phyloP scores from a whole-genome alignment of 2,113 vertebrate genomes.

The Columbina picui region DNA sequence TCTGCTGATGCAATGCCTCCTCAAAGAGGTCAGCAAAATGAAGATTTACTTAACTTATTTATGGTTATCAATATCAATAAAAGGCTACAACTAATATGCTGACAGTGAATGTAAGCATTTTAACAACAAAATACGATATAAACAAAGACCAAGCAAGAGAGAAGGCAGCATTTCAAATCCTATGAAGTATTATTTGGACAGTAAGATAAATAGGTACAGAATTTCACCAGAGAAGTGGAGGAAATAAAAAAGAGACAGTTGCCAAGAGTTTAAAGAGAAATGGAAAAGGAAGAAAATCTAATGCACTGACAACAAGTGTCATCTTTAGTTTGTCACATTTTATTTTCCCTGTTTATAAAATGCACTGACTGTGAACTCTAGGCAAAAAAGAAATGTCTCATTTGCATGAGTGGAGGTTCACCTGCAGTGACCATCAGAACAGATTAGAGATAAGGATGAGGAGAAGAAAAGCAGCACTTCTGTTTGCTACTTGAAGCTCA shows the following conservation, averaged over 20 bases:
- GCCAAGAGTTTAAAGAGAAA: background rate
- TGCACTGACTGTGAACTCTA: background rate
- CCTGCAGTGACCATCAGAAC: background rate
- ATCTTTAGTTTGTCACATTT: background rate
- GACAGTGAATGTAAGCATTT: conserved; percentile 75
- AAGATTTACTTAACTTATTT: conserved; percentile 84
- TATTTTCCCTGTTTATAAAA: background rate
- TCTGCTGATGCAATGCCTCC: conserved; percentile 76
- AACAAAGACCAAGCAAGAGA: conserved; percentile 21
- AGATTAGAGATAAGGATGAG: background rate
- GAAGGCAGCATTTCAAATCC: conserved; percentile 37
- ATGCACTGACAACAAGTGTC: background rate
- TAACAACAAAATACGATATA: conserved; percentile 54
- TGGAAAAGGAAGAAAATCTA: background rate
- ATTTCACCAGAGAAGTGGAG: background rate
- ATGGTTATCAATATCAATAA: conserved; percentile 81
- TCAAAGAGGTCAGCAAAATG: conserved; percentile 81
- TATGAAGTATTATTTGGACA: conserved; percentile 31
- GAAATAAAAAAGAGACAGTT: background rate
- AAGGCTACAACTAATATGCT: conserved; percentile 72
- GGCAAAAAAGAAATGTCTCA: background rate
- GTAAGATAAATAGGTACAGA: conserved; percentile 9
- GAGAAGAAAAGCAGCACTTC: background rate
- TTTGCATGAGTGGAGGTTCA: background rate
- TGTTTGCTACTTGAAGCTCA: background rate